These are phyloP conservation scores for Zoanthus solanderi DNA, from an alignment of 92 coral and sea anemone genomes.

Conservation along the genomic window DNA sequence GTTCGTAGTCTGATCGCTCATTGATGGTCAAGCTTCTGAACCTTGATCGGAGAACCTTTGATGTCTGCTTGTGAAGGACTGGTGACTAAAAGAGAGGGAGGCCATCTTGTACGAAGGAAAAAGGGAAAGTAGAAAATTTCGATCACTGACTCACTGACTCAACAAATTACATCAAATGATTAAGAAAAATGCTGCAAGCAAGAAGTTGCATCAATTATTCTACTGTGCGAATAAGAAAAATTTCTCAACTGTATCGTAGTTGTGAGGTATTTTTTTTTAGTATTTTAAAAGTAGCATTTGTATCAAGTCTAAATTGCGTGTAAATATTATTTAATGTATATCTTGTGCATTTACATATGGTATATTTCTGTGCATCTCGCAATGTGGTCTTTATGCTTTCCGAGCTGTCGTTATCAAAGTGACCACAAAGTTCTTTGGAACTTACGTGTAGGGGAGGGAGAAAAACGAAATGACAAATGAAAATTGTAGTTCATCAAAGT, in stretches of 20 bases:
- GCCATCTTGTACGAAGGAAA: conserved; percentile 28
- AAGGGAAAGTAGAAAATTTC: not conserved
- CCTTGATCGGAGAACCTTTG: not conserved
- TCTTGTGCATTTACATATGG: no score
- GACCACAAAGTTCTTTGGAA: no score
- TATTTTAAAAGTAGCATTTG: not conserved
- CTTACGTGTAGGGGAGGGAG: no score
- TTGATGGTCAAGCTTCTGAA: no score
- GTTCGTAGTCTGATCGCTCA: no score
- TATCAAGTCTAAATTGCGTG: not conserved
- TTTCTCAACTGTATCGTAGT: conserved; percentile 11
- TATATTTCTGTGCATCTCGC: no score
- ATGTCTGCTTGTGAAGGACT: not conserved
- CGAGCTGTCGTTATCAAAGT: no score
- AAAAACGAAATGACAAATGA: no score
- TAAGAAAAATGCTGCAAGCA: conserved; percentile 38
- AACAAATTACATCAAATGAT: not conserved
- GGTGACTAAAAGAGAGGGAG: conserved; percentile 28
- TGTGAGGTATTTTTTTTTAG: not conserved
- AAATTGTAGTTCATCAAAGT: no score
- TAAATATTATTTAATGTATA: not conserved
- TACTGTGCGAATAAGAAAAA: not conserved
- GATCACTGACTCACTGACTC: not conserved
- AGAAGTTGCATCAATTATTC: conserved; percentile 24
- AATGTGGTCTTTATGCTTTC: no score